Base-by-base conservation (phyloP, 2,797 vertebrate genomes). In the Epinephelus awoara region DNA sequence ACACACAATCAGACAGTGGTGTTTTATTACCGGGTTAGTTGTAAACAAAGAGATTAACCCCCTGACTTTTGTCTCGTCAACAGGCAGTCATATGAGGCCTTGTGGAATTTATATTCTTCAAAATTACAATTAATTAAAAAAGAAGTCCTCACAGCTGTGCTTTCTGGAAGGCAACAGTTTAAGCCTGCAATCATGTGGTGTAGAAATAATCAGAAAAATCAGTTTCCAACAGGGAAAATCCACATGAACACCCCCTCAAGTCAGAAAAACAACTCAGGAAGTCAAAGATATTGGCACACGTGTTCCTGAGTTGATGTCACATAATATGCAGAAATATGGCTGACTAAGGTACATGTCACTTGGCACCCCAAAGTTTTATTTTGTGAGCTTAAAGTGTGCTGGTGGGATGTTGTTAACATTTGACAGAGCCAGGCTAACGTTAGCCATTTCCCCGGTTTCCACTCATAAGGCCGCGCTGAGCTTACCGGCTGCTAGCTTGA, bases 31-130 rank as follows among this genome's bases (percentile, higher is more conserved):
- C 8, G 18, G 25, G 19, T 46, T 73, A 55, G 73, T 76, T 73
- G 88, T 92, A 91, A 94, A 92, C 89, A 90, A 88, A 80, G 9
- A 86, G 84, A 88, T 93, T 91, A 89, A 86, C 65, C 76, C 13
- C 6, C 27, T 72, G 54, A 72, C 79, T 68, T 64, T 44, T 75
- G 57, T 72, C 77, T 85, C 54, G 21, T 77, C 65, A 46, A 4
- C 49, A 70, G 5, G 57, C 80, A 25, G 62, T 58, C 15, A 47
- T 50, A 46, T 13, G 7, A 62, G 50, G 23, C 15, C 17, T 42
- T 52, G 57, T 29, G 14, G 12, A 75, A 5, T 77, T 80, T 72
- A 46, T 58, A 58, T 40, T 10, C 25, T 40, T 69, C 2, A 76
- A 52, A 52, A 74, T 66, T 18, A 18, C 3, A 17, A 0, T 62